These are phyloP conservation scores for Caerostris extrusa DNA, from an alignment of 1,140 invertebrate species.

Conservation along the genomic window DNA sequence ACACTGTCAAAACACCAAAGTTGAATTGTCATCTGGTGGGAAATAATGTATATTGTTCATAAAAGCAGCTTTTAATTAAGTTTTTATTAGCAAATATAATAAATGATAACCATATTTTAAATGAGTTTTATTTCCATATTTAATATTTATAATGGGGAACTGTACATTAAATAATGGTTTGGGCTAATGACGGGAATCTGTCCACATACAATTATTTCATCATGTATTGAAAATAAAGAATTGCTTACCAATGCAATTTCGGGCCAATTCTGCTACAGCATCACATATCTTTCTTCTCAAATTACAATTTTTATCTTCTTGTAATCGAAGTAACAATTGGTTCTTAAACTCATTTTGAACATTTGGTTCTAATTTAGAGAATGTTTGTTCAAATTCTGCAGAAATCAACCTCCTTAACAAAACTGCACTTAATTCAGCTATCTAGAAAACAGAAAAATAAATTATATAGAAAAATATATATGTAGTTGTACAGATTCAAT, in stretches of 20 bases:
- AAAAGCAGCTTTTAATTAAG: neutral
- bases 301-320: slow-evolving; percentile 88
- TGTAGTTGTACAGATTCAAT: too few relatives aligned
- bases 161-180: neutral
- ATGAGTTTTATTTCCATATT: neutral
- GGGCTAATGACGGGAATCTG: neutral
- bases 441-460: slow-evolving; percentile 46
- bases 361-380: slow-evolving; percentile 90
- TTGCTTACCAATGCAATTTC: slow-evolving; percentile 90
- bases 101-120: neutral
- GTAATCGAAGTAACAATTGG: slow-evolving; percentile 91
- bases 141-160: neutral
- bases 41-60: neutral
- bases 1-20: neutral
- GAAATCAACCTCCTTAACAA: slow-evolving; percentile 94
- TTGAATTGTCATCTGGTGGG: neutral
- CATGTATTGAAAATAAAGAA: neutral
- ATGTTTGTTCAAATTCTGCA: slow-evolving; percentile 94
- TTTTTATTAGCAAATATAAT: neutral
- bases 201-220: neutral
- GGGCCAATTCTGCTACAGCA: slow-evolving; percentile 94
- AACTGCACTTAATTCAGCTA: slow-evolving; percentile 81
- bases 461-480: neutral
- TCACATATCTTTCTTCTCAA: slow-evolving; percentile 96
- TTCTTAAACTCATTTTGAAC: slow-evolving; percentile 91